These are phyloP conservation scores for Smithornis capensis DNA, from an alignment of 2,113 vertebrate species.

Conservation along the genomic window DNA sequence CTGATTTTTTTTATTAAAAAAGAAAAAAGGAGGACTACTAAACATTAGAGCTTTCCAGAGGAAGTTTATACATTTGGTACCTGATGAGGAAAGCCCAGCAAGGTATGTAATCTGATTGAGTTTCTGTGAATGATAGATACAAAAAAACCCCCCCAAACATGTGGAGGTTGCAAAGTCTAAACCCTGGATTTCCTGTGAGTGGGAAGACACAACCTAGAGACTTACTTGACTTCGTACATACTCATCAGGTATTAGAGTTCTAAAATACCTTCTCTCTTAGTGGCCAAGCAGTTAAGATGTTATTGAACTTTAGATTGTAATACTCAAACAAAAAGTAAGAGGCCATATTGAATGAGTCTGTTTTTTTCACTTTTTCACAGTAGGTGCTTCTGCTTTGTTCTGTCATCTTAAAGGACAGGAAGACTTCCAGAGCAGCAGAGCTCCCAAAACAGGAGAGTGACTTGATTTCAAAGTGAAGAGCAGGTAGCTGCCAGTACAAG, in stretches of 20 bases:
- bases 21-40: not conserved
- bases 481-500: constrained; percentile 60
- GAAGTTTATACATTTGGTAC: not conserved
- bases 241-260: not conserved
- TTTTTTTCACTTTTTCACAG: not conserved
- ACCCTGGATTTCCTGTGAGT: not conserved
- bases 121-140: not conserved
- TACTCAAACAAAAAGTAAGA: not conserved
- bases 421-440: constrained; percentile 35
- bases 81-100: not conserved
- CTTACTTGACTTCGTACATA: constrained; percentile 19
- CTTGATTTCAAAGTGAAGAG: constrained; percentile 69
- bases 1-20: not conserved
- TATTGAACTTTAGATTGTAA: constrained; percentile 42
- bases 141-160: not conserved
- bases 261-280: constrained; percentile 12
- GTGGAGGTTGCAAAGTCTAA: not conserved
- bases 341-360: constrained; percentile 20
- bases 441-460: constrained; percentile 62
- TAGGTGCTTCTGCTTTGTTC: constrained; percentile 43
- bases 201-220: not conserved
- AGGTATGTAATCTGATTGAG: not conserved
- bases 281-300: constrained; percentile 21
- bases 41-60: not conserved
- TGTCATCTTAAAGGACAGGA: constrained; percentile 44